These are phyloP conservation scores for Scortum barcoo DNA, from an alignment of 2,113 vertebrate genomes.

Conservation along the genomic window DNA sequence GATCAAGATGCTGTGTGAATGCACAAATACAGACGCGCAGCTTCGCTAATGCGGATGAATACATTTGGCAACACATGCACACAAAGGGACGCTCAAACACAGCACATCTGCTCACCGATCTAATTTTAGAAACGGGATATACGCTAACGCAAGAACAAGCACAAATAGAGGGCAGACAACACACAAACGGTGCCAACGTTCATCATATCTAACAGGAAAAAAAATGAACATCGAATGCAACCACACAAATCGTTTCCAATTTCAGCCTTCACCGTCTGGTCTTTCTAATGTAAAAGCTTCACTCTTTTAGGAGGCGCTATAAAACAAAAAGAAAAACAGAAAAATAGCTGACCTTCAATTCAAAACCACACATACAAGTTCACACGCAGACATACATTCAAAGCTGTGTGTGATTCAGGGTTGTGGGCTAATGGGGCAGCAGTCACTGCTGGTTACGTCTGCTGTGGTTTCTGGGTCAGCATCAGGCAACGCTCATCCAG, in stretches of 20 bases:
- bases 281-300: background rate
- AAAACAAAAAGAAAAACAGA: background rate
- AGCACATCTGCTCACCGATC: constrained; percentile 61
- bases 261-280: background rate
- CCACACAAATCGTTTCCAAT: background rate
- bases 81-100: constrained; percentile 47
- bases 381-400: background rate
- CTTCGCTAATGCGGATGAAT: constrained; percentile 47
- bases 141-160: background rate
- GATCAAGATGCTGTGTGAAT: constrained; percentile 59
- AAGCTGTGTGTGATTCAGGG: constrained; percentile 24
- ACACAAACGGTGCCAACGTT: background rate
- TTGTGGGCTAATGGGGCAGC: constrained; percentile 71
- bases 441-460: constrained; percentile 73
- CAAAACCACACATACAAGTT: background rate
- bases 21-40: constrained; percentile 31
- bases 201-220: background rate
- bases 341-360: background rate
- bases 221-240: background rate
- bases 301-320: too few species aligned
- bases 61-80: constrained; percentile 52
- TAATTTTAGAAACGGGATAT: constrained; percentile 65
- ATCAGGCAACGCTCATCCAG: constrained; percentile 70
- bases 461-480: constrained; percentile 77
- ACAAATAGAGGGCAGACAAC: constrained; percentile 4